phyloP scores from a whole-genome alignment of 1,140 invertebrate genomes.

The Meloidogyne exigua region DNA sequence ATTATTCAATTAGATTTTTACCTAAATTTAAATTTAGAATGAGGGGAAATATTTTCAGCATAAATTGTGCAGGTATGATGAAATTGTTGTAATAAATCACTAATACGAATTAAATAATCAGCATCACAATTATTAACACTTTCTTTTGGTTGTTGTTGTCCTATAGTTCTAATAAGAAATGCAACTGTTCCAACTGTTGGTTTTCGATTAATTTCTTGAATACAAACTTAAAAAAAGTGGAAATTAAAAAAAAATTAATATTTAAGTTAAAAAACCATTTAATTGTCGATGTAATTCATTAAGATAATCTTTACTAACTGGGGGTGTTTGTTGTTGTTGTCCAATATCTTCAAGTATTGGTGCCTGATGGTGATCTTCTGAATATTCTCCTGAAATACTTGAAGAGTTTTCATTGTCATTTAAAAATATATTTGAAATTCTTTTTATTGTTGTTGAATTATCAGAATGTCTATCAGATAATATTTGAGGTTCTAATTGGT shows the following conservation, averaged over 20 bases:
- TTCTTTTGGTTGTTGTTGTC: constrained; percentile 16
- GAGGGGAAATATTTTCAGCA: constrained; percentile 63
- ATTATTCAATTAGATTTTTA: constrained; percentile 30
- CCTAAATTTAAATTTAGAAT: constrained; percentile 61
- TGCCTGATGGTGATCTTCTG: constrained; percentile 22
- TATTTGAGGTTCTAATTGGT: background rate
- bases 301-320: constrained; percentile 55
- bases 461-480: background rate
- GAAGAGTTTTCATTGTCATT: constrained; percentile 36
- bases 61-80: constrained; percentile 59
- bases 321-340: constrained; percentile 20
- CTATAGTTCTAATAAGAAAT: constrained; percentile 16
- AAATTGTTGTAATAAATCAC: constrained; percentile 56
- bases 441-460: background rate
- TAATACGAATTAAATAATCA: constrained; percentile 44
- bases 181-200: constrained; percentile 15
- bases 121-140: constrained; percentile 9
- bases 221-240: constrained; percentile 30
- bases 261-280: constrained; percentile 28
- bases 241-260: background rate
- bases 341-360: constrained; percentile 24
- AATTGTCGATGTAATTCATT: constrained; percentile 47
- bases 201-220: constrained; percentile 44
- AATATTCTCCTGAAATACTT: constrained; percentile 5
- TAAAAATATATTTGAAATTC: constrained; percentile 6